Base-by-base conservation (phyloP, 2,888 invertebrate genomes). In the Drosophila recens region DNA sequence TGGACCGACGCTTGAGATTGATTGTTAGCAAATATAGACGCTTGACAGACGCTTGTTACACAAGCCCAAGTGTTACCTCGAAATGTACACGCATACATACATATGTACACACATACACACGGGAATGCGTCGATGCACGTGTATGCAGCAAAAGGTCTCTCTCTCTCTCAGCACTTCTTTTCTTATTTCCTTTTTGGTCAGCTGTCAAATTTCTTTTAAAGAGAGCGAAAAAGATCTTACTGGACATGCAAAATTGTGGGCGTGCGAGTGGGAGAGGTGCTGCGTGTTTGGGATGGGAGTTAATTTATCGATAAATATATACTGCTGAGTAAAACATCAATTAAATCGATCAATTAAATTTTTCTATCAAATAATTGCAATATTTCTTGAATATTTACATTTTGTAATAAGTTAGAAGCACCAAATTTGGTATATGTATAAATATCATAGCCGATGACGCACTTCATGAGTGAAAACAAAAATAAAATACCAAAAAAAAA, bases 11-110 rank as follows among this genome's bases (percentile, higher is more conserved):
- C 70, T 81, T 72, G 67, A 66, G 69, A 79, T 81, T 83, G 81
- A 82, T 83, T 83, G 72, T 61, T 51, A 56, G 67, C 79, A 83
- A 83, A 82, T 82, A 82, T 75, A 81, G 78, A 75, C 75, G 65
- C 63, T 75, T 68, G 58, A 58, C 80, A 80, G 72, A 80, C 74
- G 58, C 53, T 34, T 66, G 66, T 83, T 72, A 80, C 56, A 75
- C 67, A 80, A 74, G 66, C 52, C 23, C 67, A 58, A 51, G 36
- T 38, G 43, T 62, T 40, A 58, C 45, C 48, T 40, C 15, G 4
- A 49, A 33, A 40, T 43, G 6, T 27, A 17, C n/a, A 53, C 30
- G 52, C 40, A 34, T 40, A 43, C 9, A 46, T 2, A 53, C 17
- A 15, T 42, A 45, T 34, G 33, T 27, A 46, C 45, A 46, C 20